Evolutionary conservation across 1,140 invertebrate species (phyloP).

Genomic region (Cydia fagiglandana): DNA sequence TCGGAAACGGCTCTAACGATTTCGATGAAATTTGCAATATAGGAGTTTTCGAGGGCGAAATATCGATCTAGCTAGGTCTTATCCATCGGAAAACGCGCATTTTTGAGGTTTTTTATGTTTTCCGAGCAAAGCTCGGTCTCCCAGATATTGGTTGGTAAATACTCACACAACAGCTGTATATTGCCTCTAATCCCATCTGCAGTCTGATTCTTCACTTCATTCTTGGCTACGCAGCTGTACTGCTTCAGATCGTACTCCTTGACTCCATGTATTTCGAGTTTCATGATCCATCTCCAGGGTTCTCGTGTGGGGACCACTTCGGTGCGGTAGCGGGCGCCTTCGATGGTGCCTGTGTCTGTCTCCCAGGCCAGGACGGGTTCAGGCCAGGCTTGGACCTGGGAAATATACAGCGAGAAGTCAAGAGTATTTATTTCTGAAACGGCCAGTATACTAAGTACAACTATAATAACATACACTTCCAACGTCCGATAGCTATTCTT

Average conservation of each 20-base stretch:
- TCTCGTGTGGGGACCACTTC: constrained; percentile 80
- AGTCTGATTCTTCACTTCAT: constrained; percentile 84
- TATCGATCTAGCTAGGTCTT: too few species aligned
- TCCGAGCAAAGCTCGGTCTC: too few species aligned
- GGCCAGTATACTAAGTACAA: too few species aligned
- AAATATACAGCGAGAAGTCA: neutral
- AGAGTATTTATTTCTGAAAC: too few species aligned
- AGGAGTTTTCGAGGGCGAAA: too few species aligned
- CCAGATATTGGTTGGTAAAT: too few species aligned
- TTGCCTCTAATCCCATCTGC: constrained; percentile 82
- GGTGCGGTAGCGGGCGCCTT: constrained; percentile 85
- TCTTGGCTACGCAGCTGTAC: constrained; percentile 92
- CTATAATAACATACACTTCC: too few species aligned
- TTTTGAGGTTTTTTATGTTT: too few species aligned
- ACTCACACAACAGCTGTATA: constrained; percentile 86
- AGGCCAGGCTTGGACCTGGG: constrained; percentile 90
- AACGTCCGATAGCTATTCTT: too few species aligned
- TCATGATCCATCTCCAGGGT: constrained; percentile 82
- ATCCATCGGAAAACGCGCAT: too few species aligned
- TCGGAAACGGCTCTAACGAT: too few species aligned
- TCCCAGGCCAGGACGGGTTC: constrained; percentile 93
- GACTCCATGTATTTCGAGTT: constrained; percentile 86
- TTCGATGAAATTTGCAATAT: too few species aligned
- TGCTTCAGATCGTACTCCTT: constrained; percentile 83
- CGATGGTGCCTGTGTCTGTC: constrained; percentile 86